A percentile compares a stretch with the other conserved stretches of the same genome.
Evolutionary conservation across 2,888 invertebrate genomes (phyloP).

Genomic region (Drosophila paramelanica): DNA sequence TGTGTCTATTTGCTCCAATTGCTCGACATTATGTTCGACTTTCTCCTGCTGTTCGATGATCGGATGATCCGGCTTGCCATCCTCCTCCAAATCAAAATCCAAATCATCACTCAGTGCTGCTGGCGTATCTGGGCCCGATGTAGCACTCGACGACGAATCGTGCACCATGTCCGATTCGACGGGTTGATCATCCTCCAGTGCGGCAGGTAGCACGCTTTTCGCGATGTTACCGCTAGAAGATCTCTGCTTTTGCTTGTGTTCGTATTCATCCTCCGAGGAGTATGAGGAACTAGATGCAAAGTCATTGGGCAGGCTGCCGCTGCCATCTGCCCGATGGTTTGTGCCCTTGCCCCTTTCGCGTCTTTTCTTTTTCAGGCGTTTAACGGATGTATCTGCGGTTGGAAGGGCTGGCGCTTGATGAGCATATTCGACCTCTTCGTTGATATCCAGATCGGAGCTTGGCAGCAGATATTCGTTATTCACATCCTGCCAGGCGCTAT

Average conservation of each 20-base stretch:
- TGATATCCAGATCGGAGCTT: slow-evolving; percentile 23
- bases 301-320: slow-evolving; percentile 36
- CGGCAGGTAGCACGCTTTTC: neutral
- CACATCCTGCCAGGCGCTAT: slow-evolving; percentile 83
- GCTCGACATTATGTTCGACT: neutral
- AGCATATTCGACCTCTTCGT: slow-evolving; percentile 10
- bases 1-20: neutral
- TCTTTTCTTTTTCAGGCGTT: slow-evolving; percentile 70
- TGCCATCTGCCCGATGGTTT: neutral
- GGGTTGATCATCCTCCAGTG: neutral
- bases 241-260: slow-evolving; percentile 1
- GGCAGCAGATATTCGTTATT: slow-evolving; percentile 62
- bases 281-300: slow-evolving; percentile 82
- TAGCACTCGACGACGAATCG: slow-evolving; percentile 92
- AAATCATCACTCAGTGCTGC: slow-evolving; percentile 89
- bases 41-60: slow-evolving; percentile 4
- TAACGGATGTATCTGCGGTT: slow-evolving; percentile 26
- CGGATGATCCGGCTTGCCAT: slow-evolving; percentile 25
- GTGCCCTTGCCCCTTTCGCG: slow-evolving; percentile 13
- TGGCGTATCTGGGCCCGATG: slow-evolving; percentile 95
- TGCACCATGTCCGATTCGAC: slow-evolving; percentile 7
- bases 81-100: slow-evolving; percentile 83
- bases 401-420: neutral
- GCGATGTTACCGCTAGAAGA: neutral
- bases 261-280: slow-evolving; percentile 85